A percentile compares a stretch with the other conserved stretches of the same genome.
These are phyloP conservation scores for Platygyra sinensis DNA, from an alignment of 64 coral and sea anemone genomes.

Conservation along the genomic window DNA sequence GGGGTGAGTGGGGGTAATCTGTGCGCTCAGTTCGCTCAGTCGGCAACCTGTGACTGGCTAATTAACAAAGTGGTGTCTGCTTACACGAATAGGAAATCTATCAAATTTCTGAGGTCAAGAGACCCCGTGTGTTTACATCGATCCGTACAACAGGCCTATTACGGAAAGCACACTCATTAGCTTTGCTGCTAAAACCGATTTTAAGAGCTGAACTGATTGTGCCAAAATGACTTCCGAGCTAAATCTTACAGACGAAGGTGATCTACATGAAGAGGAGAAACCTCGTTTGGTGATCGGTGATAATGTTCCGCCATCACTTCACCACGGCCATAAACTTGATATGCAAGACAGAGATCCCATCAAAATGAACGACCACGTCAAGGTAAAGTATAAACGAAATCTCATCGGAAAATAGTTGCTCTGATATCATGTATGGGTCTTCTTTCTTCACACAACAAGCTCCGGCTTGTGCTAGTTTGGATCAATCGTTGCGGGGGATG, in stretches of 20 bases:
- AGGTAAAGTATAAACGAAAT: constrained; percentile 7
- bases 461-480: no score
- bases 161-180: no score
- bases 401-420: background rate
- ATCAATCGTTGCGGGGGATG: no score
- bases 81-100: no score
- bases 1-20: no score
- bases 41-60: no score
- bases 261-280: background rate
- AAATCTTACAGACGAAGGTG: constrained; percentile 42
- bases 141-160: no score
- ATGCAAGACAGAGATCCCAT: constrained; percentile 64
- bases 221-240: background rate
- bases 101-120: no score
- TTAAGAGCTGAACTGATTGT: background rate
- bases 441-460: background rate
- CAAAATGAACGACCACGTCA: constrained; percentile 73
- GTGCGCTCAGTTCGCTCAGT: no score
- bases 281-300: constrained; percentile 8
- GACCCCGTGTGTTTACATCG: no score
- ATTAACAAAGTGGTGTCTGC: no score
- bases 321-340: constrained; percentile 59
- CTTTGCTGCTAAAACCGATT: no score
- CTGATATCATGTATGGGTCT: background rate
- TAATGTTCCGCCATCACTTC: background rate